Evolutionary conservation across 92 coral and sea anemone species (phyloP).

Genomic region (Bergia sp.): DNA sequence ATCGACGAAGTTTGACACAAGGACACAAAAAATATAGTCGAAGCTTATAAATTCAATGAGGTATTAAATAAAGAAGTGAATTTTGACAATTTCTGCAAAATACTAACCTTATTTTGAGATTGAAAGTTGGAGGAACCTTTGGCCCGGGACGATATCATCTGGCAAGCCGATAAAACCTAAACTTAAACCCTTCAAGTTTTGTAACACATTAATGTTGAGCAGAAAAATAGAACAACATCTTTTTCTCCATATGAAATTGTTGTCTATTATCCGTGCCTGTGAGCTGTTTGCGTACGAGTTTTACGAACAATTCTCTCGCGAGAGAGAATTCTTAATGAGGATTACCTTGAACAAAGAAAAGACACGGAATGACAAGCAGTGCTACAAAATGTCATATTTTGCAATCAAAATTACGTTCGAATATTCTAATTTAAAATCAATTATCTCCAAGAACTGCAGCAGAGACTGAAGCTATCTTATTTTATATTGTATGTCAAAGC

Average conservation of each 20-base stretch:
- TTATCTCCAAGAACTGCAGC: neutral
- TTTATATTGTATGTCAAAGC: neutral
- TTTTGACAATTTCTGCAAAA: neutral
- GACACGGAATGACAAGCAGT: neutral
- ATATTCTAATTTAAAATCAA: slow-evolving; percentile 14
- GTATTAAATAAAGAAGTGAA: no score
- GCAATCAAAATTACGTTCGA: neutral
- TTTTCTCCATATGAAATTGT: neutral
- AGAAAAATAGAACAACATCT: neutral
- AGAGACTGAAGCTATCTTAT: neutral
- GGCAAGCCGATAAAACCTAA: slow-evolving; percentile 15
- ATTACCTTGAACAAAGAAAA: slow-evolving; percentile 2
- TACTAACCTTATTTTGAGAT: slow-evolving; percentile 1
- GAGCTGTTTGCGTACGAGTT: neutral
- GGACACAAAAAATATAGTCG: neutral
- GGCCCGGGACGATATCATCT: neutral
- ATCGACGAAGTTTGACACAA: neutral
- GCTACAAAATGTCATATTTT: slow-evolving; percentile 10
- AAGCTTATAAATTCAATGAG: no score
- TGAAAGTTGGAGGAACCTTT: neutral
- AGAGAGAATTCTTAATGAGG: neutral
- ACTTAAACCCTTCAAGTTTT: slow-evolving; percentile 14
- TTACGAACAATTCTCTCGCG: slow-evolving; percentile 1
- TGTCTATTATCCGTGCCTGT: neutral
- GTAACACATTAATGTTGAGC: neutral